These are phyloP conservation scores for Epinotia demarniana DNA, from an alignment of 2,888 invertebrate species.

Conservation along the genomic window DNA sequence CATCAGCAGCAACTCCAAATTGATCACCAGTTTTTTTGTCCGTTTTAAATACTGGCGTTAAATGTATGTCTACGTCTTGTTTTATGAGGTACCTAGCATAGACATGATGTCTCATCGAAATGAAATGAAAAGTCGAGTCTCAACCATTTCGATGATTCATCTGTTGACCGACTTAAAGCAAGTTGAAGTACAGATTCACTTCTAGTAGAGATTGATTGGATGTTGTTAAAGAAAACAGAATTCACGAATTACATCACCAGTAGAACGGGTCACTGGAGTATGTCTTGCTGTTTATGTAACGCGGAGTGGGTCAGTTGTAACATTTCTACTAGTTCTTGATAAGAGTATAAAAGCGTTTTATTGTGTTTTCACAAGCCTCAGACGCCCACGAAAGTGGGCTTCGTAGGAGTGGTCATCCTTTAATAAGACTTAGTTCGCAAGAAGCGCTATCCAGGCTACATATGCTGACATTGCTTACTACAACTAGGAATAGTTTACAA, in stretches of 20 bases:
- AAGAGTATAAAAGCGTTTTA: slow-evolving; percentile 33
- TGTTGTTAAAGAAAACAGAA: slow-evolving; percentile 57
- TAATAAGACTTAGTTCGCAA: not conserved
- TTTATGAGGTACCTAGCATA: slow-evolving; percentile 31
- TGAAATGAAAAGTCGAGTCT: not conserved
- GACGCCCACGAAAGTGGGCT: slow-evolving; percentile 3
- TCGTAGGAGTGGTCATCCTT: slow-evolving; percentile 4
- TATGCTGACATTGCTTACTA: slow-evolving; percentile 3
- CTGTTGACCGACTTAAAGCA: slow-evolving; percentile 43
- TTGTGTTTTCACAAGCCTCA: slow-evolving; percentile 23
- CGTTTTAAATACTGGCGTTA: slow-evolving; percentile 19
- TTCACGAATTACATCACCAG: slow-evolving; percentile 59
- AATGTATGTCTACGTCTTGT: slow-evolving; percentile 8
- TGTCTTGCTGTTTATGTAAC: slow-evolving; percentile 62
- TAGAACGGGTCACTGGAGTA: slow-evolving; percentile 61
- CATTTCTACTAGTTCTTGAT: slow-evolving; percentile 50
- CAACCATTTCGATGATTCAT: slow-evolving; percentile 36
- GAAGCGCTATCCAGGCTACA: not conserved
- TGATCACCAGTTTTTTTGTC: slow-evolving; percentile 16
- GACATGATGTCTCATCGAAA: slow-evolving; percentile 40
- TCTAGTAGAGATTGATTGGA: slow-evolving; percentile 46
- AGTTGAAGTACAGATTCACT: slow-evolving; percentile 41
- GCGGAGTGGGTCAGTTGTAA: slow-evolving; percentile 54
- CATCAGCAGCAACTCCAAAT: slow-evolving; percentile 17
- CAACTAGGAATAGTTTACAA: slow-evolving; percentile 53